Conservation (phyloP, 37 sponge, comb jelly and placozoan species). For the Spongilla lacustris region DNA sequence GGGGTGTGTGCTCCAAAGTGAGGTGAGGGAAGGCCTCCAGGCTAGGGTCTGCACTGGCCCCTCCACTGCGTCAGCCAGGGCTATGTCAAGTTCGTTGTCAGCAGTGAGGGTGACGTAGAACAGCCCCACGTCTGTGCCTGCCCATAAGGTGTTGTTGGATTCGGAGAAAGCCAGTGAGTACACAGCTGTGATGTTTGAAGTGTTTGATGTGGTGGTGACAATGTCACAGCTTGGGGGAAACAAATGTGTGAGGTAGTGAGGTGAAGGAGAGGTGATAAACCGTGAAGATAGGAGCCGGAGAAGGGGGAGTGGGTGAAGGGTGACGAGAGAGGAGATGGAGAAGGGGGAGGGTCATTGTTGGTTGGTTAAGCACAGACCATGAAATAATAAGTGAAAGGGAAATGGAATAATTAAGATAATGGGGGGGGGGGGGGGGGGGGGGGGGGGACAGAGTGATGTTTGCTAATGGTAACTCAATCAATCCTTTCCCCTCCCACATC, state of each 20-base stretch:
- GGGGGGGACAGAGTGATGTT: no score
- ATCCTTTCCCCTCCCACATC: no score
- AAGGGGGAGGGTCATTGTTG: background rate
- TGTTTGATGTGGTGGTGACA: background rate
- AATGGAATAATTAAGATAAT: no score
- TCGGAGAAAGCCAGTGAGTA: constrained; percentile 32
- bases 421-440: no score
- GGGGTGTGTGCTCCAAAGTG: background rate
- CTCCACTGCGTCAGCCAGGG: constrained; percentile 6
- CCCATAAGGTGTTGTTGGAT: constrained; percentile 49
- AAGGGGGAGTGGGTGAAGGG: background rate
- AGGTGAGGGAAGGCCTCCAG: constrained; percentile 35
- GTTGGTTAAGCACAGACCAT: background rate
- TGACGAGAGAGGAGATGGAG: background rate
- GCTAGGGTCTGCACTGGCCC: constrained; percentile 27
- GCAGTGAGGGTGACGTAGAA: background rate
- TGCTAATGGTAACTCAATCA: no score
- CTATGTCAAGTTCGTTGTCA: background rate
- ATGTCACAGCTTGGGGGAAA: constrained; percentile 44
- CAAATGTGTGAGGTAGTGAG: background rate
- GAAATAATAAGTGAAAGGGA: no score
- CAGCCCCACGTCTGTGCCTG: constrained; percentile 69
- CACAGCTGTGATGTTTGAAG: constrained; percentile 16
- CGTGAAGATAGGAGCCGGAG: background rate
- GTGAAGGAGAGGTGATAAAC: background rate